A percentile compares a stretch with the other conserved stretches of the same genome.
Evolutionary conservation across 2,113 vertebrate genomes (phyloP).

Genomic region (Pseudopipra pipra): DNA sequence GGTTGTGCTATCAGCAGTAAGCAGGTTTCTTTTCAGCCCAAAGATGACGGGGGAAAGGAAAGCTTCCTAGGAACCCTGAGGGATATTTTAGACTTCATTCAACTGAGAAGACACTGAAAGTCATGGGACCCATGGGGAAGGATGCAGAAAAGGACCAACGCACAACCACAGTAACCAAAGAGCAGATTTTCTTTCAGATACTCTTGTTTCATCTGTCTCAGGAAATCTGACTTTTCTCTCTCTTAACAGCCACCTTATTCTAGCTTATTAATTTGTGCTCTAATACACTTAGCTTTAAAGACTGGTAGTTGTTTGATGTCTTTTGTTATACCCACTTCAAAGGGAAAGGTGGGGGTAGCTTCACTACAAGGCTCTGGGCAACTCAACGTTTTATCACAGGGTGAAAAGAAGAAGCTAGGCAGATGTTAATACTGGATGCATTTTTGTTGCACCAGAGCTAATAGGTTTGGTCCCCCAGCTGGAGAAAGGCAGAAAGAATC

Average conservation of each 20-base stretch:
- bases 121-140: not conserved
- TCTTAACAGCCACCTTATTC: not conserved
- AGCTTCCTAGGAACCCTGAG: not conserved
- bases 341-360: not conserved
- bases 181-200: not conserved
- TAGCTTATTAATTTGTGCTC: conserved; percentile 22
- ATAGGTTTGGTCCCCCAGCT: not conserved
- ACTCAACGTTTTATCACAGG: not conserved
- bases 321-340: conserved; percentile 33
- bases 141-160: not conserved
- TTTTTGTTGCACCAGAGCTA: conserved; percentile 7
- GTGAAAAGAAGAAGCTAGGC: not conserved
- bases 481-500: not conserved
- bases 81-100: not conserved
- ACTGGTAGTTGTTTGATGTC: conserved; percentile 7
- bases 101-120: not conserved
- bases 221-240: not conserved
- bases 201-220: not conserved
- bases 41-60: not conserved
- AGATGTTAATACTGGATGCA: not conserved
- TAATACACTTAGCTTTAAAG: conserved; percentile 30
- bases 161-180: not conserved
- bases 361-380: not conserved
- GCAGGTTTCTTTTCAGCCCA: not conserved
- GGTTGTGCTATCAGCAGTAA: not conserved